phyloP scores from a whole-genome alignment of 2,113 vertebrate species.

The Neodon shergylaensis region DNA sequence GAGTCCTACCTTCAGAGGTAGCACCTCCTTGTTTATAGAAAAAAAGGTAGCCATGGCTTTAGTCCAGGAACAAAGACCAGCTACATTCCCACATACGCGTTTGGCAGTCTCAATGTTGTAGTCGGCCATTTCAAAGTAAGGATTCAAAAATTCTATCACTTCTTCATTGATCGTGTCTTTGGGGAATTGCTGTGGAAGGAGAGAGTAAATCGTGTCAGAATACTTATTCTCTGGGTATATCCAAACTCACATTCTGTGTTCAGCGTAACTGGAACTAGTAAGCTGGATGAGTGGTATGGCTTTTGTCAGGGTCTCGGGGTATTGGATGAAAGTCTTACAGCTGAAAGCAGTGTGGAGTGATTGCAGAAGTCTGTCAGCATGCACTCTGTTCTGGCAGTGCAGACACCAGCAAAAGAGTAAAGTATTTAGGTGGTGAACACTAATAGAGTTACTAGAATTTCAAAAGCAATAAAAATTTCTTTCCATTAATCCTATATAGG shows the following conservation, averaged over 20 bases:
- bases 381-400: not conserved
- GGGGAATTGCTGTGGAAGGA: constrained; percentile 92
- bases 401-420: not conserved
- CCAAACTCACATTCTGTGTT: not conserved
- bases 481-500: constrained; percentile 38
- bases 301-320: not conserved
- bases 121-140: constrained; percentile 96
- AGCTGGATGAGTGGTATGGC: not conserved
- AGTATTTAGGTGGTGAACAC: constrained; percentile 5
- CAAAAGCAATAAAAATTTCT: constrained; percentile 30
- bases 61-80: constrained; percentile 97
- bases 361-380: not conserved
- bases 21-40: constrained; percentile 96
- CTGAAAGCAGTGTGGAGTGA: not conserved
- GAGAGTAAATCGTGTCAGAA: not conserved
- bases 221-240: not conserved
- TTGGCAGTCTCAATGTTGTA: constrained; percentile 97
- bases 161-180: constrained; percentile 98
- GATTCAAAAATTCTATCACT: constrained; percentile 93
- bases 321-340: not conserved
- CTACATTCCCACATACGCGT: constrained; percentile 95
- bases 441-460: constrained; percentile 44
- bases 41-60: constrained; percentile 97
- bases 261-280: not conserved
- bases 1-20: constrained; percentile 93